phyloP scores from a whole-genome alignment of 1,140 invertebrate species.

The Mizuhopecten yessoensis region DNA sequence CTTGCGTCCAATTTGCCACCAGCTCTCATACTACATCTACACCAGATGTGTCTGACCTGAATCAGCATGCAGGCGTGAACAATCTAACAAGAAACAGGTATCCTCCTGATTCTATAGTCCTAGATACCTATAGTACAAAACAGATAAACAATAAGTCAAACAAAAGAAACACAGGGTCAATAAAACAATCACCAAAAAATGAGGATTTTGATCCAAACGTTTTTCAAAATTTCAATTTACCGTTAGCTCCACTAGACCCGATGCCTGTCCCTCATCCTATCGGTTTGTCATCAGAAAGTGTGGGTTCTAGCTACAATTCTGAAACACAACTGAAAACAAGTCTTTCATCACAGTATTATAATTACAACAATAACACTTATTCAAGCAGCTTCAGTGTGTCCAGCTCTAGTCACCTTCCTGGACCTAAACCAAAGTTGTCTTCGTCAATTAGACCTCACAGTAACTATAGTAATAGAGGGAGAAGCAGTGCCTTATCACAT shows the following conservation, averaged over 20 bases:
- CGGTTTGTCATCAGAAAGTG: background rate
- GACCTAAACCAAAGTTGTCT: background rate
- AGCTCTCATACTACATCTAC: background rate
- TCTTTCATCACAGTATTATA: background rate
- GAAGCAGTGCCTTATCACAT: constrained; percentile 16
- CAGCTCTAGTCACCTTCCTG: background rate
- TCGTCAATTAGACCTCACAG: background rate
- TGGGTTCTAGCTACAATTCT: background rate
- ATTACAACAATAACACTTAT: background rate
- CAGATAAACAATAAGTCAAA: background rate
- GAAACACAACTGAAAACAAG: background rate
- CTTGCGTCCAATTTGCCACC: background rate
- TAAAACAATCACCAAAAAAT: background rate
- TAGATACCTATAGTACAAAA: background rate
- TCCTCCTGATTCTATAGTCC: background rate
- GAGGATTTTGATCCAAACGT: background rate
- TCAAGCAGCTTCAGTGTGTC: background rate
- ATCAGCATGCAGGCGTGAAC: background rate
- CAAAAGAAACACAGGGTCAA: background rate
- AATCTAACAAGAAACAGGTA: background rate
- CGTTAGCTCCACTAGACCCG: background rate
- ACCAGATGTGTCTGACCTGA: background rate
- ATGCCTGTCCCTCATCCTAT: background rate
- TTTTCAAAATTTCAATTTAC: background rate
- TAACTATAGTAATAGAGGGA: background rate